Base-by-base conservation (phyloP, 2,797 vertebrate species). In the Myiotriccus ornatus region DNA sequence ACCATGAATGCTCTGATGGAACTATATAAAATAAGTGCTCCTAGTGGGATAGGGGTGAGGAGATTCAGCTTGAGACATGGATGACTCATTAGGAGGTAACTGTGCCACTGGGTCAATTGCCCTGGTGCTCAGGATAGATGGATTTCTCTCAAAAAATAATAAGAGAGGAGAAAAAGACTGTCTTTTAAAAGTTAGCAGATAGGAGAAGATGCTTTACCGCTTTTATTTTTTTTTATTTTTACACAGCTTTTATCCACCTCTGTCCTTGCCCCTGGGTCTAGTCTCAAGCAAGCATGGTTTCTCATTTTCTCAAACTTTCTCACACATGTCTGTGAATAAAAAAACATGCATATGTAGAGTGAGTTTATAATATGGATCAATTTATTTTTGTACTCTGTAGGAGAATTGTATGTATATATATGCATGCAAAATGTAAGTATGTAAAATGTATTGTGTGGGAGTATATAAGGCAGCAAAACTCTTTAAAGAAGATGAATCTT, bases 341-440 rank as follows among this genome's bases (percentile, higher is more conserved):
- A 84, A 41, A 21, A 3, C 78, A 94, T 96, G 91, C 91, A 96
- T 96, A 96, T 94, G 95, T 90, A 96, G 87, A 93, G 25, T 79
- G 53, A 76, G 89, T 81, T 90, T 96, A 90, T 94, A 96, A 89
- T 89, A 90, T 84, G 57, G 95, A 95, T 97, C 91, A 89, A 94
- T 96, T 96, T 90, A 94, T 95, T 95, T 96, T 95, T 93, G 90
- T 74, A 80, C 68, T 96, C 93, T 90, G 89, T 69, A 95, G 86
- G 87, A 78, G 85, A 94, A 94, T 46, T 80, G 53, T 93, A 96
- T 95, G 93, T 94, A 96, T 96, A 69, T 95, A 69, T 84, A 95
- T 96, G 92, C 88, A 96, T 96, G 96, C 95, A 96, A 96, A 96
- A 88, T 92, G 7, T 50, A 84, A 82, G 90, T 94, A 97, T 96